These are phyloP conservation scores for Cirrhinus molitorella DNA, from an alignment of 2,797 vertebrate genomes.

Conservation along the genomic window DNA sequence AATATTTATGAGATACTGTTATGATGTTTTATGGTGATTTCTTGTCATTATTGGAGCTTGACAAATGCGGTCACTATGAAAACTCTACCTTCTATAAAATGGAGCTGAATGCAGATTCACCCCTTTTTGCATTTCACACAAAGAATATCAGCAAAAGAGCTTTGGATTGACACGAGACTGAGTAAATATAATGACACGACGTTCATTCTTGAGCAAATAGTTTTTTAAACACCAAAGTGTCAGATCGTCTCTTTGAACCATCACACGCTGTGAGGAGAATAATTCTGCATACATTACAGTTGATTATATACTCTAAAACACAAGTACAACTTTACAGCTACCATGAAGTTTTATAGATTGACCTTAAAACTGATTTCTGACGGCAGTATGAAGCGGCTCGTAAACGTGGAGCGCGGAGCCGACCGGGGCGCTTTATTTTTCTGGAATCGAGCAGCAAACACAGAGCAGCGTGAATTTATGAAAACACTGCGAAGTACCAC, in stretches of 20 bases:
- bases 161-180: not conserved
- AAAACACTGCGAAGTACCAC: slow-evolving; percentile 37
- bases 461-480: slow-evolving; percentile 40
- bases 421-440: not conserved
- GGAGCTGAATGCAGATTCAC: not conserved
- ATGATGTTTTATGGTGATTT: not conserved
- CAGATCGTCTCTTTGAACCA: not conserved
- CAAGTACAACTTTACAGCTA: not conserved
- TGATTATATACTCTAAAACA: not conserved
- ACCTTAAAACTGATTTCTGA: slow-evolving; percentile 24
- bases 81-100: not conserved
- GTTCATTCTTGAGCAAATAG: not conserved
- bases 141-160: too few relatives aligned
- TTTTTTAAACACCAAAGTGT: not conserved
- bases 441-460: slow-evolving; percentile 7
- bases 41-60: not conserved
- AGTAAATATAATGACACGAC: not conserved
- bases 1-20: too few relatives aligned
- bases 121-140: not conserved
- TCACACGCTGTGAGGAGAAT: not conserved
- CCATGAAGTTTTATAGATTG: slow-evolving; percentile 14
- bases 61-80: not conserved
- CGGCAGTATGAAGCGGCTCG: not conserved
- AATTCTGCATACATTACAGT: not conserved
- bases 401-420: not conserved